Conservation (phyloP, 2,888 invertebrate genomes). For the Tiliacea citrago region DNA sequence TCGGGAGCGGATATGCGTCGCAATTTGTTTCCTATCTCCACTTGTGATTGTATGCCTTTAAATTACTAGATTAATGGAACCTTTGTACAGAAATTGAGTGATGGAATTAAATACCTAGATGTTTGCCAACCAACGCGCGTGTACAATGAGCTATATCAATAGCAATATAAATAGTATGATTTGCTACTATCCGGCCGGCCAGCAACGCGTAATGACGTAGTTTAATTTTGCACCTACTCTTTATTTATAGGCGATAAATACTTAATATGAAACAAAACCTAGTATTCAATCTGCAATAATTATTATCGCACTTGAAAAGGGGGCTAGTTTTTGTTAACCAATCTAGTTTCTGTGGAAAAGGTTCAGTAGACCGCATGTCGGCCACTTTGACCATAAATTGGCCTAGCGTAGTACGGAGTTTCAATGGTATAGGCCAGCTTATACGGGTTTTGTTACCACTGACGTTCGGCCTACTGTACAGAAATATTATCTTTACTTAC, state of each 20-base stretch:
- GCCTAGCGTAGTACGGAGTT: neutral
- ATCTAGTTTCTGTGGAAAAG: too few species aligned
- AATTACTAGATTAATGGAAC: conserved; percentile 22
- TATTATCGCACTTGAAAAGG: neutral
- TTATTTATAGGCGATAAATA: neutral
- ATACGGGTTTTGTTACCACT: neutral
- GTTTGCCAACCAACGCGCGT: conserved; percentile 19
- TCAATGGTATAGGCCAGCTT: neutral
- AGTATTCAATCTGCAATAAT: neutral
- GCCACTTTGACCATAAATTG: neutral
- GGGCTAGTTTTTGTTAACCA: neutral
- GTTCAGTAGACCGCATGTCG: neutral
- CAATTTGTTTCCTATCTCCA: conserved; percentile 30
- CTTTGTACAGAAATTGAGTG: conserved; percentile 26
- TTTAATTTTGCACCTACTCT: neutral
- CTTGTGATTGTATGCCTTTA: conserved; percentile 31
- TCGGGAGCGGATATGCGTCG: conserved; percentile 29
- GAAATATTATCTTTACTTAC: neutral
- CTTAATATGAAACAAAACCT: neutral
- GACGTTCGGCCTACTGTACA: neutral
- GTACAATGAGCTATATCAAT: conserved; percentile 9
- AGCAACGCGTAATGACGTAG: neutral
- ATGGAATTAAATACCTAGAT: conserved; percentile 35
- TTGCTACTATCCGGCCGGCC: conserved; percentile 22
- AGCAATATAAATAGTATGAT: conserved; percentile 28